Evolutionary conservation across 2,888 invertebrate genomes (phyloP), one percentile per base, ranked within the genome.

Genomic region (Drosophila diplacantha): DNA sequence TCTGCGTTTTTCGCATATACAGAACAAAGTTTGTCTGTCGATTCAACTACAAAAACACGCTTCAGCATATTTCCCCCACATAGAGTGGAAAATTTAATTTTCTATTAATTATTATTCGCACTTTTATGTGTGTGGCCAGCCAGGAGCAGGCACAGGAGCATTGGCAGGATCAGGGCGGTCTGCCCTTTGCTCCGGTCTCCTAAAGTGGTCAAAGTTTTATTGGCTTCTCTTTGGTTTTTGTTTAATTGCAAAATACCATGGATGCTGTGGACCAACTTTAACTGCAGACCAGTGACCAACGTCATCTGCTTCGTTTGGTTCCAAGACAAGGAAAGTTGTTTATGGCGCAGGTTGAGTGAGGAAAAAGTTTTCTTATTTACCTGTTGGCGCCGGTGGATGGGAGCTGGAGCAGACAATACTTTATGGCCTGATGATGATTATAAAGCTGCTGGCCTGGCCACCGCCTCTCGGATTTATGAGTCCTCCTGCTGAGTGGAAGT

Each of bases 301-400:
- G 65, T 66, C 67, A 43, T 49, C 66, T 56, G 47, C 49, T 44
- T 66, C 47, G 64, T 34, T 49, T 46, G 34, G 20, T 57, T 44
- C 31, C 39, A 50, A 53, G 56, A 51, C 55, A 62, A 52, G 50
- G 47, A 34, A 63, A 60, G 63, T 68, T 71, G 68, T 71, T 71
- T 71, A 71, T 71, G 68, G 58, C 57, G 18, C 63, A 68, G 68
- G 68, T 71, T 71, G 68, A 60, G 64, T 61, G 52, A 52, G 59
- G 66, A 12, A 66, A 69, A 69, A 69, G 51, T 69, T 69, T 68
- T 69, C 69, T 58, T 69, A 69, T 69, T 63, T 68, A 69, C 69
- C 69, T 69, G 63, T 69, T 58, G 49, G 54, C 49, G 61, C 43
- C 12, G 18, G 26, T 26, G 8, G 26, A 26, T 43, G 43, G 43